Conservation (phyloP, 2,113 vertebrate species). For the Nothocercus julius region DNA sequence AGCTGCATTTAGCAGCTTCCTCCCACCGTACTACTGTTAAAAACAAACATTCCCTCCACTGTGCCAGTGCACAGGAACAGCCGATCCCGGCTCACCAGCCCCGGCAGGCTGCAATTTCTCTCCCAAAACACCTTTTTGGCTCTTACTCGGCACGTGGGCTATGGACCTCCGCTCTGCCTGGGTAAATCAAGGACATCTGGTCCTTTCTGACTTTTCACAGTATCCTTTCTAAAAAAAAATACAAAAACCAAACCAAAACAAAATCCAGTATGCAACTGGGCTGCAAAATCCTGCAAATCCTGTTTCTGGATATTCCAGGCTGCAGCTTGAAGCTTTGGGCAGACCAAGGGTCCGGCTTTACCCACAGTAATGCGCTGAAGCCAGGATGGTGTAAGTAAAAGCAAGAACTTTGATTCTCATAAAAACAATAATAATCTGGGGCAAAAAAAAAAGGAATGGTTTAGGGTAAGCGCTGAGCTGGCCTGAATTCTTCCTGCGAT, state of each 20-base stretch:
- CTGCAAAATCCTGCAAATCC: neutral
- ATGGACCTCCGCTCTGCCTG: neutral
- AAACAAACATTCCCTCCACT: neutral
- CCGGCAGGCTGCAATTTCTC: neutral
- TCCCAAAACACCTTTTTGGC: neutral
- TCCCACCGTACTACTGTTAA: neutral
- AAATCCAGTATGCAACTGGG: neutral
- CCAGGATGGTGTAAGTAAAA: neutral
- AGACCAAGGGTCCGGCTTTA: no score
- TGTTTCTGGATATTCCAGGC: neutral
- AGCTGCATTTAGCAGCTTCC: neutral
- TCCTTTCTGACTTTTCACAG: neutral
- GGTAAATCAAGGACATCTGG: slow-evolving; percentile 8
- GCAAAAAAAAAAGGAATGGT: slow-evolving; percentile 3
- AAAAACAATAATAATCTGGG: neutral
- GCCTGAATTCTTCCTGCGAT: neutral
- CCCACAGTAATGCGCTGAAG: no score
- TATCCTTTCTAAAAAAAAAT: neutral
- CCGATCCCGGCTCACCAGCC: neutral
- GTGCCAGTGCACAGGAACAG: neutral
- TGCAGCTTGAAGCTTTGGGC: no score
- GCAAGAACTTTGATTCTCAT: neutral
- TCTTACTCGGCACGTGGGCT: neutral
- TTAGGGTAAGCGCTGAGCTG: neutral
- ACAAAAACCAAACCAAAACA: neutral